Base-by-base conservation (phyloP, 2,113 vertebrate genomes). In the Pycnonotus jocosus region DNA sequence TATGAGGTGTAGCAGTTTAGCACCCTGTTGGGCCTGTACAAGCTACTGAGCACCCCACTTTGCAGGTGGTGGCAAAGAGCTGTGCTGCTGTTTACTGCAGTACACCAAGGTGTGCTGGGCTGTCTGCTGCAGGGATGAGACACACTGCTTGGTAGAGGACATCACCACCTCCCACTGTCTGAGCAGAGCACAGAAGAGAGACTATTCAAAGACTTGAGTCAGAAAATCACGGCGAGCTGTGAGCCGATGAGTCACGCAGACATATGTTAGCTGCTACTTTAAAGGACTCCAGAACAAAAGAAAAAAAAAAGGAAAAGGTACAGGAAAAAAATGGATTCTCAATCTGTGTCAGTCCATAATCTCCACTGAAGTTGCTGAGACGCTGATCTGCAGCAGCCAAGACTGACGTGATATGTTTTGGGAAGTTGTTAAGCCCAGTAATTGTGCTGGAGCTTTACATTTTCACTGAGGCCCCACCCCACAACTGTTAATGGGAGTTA, bases 131-230 rank as follows among this genome's bases (percentile, higher is more conserved):
- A 79, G 21, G 25, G 44, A 66, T 74, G 25, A 74, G 61, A 57
- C 40, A 53, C 31, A 40, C 12, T 0, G 1, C 57, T 54, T 50
- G 44, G 40, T 1, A 77, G 25, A 88, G 66, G 79, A 94, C 92
- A 80, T 73, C 54, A n/a, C 6, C 51, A 64, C 81, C 92, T 94
- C 90, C 88, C 82, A 77, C 90, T n/a, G 73, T 72, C 92, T 92
- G 66, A 91, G 53, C 40, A 76, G 54, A 92, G 83, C 54, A 73
- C 60, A 71, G 57, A 44, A 62, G 31, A 93, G 57, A 90, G 30
- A 30, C 35, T 74, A 62, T 83, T 68, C 37, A 31, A 74, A 89
- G 92, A 38, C 47, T 4, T 78, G 54, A 96, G 81, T 79, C 70
- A 90, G 16, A 91, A 79, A 81, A 85, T 37, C 60, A 81, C 5